A percentile compares a stretch with the other conserved stretches of the same genome.
phyloP scores from a whole-genome alignment of 2,113 vertebrate species.

The Toxotes chatareus region DNA sequence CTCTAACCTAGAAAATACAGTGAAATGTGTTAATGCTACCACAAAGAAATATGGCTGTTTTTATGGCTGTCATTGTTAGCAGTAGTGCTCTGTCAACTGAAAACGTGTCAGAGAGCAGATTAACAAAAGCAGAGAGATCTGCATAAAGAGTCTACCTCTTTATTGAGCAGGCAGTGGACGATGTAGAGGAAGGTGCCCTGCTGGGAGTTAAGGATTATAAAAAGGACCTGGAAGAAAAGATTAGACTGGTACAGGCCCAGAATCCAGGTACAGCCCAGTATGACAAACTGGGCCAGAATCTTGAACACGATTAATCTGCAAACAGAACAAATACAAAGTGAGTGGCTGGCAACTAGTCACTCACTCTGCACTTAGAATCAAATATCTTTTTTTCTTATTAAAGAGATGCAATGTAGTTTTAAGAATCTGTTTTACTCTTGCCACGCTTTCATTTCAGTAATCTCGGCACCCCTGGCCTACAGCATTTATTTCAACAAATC shows the following conservation, averaged over 20 bases:
- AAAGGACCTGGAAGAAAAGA: slow-evolving; percentile 69
- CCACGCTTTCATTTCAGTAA: no score
- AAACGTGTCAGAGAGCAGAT: background rate
- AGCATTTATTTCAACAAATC: background rate
- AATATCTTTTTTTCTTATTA: background rate
- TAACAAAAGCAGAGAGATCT: background rate
- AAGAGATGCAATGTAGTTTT: background rate
- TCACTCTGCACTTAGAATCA: background rate
- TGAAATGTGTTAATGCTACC: background rate
- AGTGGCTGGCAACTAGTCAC: background rate
- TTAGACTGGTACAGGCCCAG: slow-evolving; percentile 76
- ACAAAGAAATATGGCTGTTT: background rate
- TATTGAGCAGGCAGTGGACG: slow-evolving; percentile 81
- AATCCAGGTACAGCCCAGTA: slow-evolving; percentile 79
- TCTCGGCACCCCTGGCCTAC: no score
- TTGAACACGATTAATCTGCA: slow-evolving; percentile 76
- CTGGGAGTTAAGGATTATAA: slow-evolving; percentile 79
- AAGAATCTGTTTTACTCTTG: no score
- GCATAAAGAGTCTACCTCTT: slow-evolving; percentile 69
- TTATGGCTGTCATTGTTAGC: background rate
- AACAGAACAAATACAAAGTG: slow-evolving; percentile 3
- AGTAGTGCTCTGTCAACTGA: background rate
- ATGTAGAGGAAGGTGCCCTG: slow-evolving; percentile 83
- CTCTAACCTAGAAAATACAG: slow-evolving; percentile 32
- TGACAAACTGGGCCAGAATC: slow-evolving; percentile 80